Percentiles rank a stretch among this genome's conserved stretches.
These are phyloP conservation scores for Aphis gossypii DNA, from an alignment of 1,140 invertebrate species.

Conservation along the genomic window DNA sequence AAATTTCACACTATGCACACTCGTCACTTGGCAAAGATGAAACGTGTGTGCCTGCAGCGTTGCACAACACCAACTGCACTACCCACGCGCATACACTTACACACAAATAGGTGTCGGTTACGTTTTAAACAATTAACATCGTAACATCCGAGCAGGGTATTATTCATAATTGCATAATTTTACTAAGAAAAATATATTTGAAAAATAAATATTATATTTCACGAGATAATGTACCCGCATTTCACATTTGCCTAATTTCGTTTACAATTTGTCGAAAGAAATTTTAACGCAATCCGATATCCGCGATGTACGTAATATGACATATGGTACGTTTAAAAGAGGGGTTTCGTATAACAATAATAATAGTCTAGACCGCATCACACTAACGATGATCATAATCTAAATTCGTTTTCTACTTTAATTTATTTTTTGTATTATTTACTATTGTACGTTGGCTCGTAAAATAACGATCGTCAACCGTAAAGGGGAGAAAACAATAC, in stretches of 20 bases:
- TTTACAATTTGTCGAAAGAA: background rate
- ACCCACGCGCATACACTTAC: background rate
- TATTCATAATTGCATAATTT: background rate
- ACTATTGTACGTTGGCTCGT: background rate
- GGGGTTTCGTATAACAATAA: background rate
- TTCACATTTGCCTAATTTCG: background rate
- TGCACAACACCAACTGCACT: background rate
- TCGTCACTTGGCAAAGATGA: background rate
- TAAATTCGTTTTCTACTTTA: background rate
- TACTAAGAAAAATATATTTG: background rate
- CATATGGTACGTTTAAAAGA: background rate
- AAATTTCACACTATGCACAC: background rate
- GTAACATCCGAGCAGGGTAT: background rate
- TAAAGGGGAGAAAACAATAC: background rate
- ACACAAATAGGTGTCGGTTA: background rate
- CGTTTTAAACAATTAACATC: background rate
- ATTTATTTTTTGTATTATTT: background rate
- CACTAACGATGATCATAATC: slow-evolving; percentile 5
- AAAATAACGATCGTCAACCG: background rate
- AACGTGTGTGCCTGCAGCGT: background rate
- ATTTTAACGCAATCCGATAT: slow-evolving; percentile 1
- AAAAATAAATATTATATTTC: background rate
- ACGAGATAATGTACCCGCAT: background rate
- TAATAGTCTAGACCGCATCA: background rate
- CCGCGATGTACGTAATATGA: background rate